Base-by-base conservation (phyloP, 2,797 vertebrate species). In the Pantherophis vulpinus region DNA sequence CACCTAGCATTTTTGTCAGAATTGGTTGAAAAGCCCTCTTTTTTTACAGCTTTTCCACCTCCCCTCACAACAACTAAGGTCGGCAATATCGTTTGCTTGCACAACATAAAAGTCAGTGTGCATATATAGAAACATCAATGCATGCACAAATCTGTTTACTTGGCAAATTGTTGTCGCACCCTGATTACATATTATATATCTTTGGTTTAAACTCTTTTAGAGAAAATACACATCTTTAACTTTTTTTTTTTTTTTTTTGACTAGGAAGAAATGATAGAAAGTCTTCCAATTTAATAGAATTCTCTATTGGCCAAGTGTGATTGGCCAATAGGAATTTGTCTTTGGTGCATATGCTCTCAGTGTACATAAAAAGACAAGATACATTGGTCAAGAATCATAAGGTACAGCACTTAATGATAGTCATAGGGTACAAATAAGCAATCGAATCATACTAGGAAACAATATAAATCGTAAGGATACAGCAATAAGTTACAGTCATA, bases 1-100 rank as follows among this genome's bases (percentile, higher is more conserved):
- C 2, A 2, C 51, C 90, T 93, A 63, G 29, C 87, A 83, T 95
- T 94, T 93, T 95, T 95, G 51, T 88, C 42, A 92, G 87, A 94
- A 55, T 37, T 92, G 88, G 25, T 25, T 87, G 74, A 11, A 0
- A 37, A 63, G 11, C 66, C 47, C 1, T 0, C 87, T 0, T 66
- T 92, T n/a, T 4, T 74, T 70, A 59, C 70, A 83, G 42, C 11
- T 47, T 92, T 51, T 90, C 42, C 32, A 58, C 92, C 47, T 83
- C 54, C 54, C 25, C 29, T 90, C 88, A 89, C 88, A 59, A 18
- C 87, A 91, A 88, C 27, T 93, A 93, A 92, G 4, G 16, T 20
- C 86, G 91, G 56, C 29, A 23, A 59, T 56, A 95, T 91, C 79
- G 1, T 37, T 94, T 70, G 14, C 9, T 87, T 60, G 37, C 29